These are phyloP conservation scores for Chaenocephalus aceratus DNA, from an alignment of 2,113 vertebrate species.

Conservation along the genomic window DNA sequence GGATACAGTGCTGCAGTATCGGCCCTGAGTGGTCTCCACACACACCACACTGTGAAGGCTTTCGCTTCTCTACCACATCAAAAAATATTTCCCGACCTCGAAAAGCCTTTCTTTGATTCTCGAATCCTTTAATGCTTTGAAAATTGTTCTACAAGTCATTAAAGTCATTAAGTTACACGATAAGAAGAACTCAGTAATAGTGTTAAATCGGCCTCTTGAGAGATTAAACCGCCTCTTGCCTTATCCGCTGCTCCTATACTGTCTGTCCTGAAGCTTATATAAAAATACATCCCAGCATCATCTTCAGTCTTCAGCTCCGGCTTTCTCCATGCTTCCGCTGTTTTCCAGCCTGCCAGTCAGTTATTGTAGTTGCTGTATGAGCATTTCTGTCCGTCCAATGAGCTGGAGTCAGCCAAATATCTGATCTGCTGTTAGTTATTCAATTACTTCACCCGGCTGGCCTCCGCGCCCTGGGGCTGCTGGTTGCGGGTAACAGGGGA, in stretches of 20 bases:
- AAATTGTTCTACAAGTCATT: constrained; percentile 61
- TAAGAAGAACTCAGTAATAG: constrained; percentile 48
- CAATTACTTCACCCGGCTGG: constrained; percentile 68
- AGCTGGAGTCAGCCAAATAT: constrained; percentile 75
- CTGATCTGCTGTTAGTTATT: constrained; percentile 76
- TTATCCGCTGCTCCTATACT: constrained; percentile 27
- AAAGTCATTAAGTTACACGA: constrained; percentile 66
- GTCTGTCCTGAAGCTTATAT: constrained; percentile 6
- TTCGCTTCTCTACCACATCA: not conserved
- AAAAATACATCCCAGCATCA: constrained; percentile 11
- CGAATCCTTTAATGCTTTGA: constrained; percentile 48
- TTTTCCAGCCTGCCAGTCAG: constrained; percentile 23
- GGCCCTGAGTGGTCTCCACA: constrained; percentile 47
- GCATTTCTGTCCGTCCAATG: constrained; percentile 61
- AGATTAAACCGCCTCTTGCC: constrained; percentile 22
- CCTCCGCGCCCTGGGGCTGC: constrained; percentile 45
- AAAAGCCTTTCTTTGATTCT: constrained; percentile 53
- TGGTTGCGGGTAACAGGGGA: constrained; percentile 30
- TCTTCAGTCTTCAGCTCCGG: not conserved
- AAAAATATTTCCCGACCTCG: constrained; percentile 44
- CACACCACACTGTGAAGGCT: constrained; percentile 28
- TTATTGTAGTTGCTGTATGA: constrained; percentile 29
- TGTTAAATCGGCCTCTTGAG: constrained; percentile 40
- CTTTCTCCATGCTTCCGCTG: constrained; percentile 24
- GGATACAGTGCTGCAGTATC: constrained; percentile 36